phyloP scores from a whole-genome alignment of 2,797 vertebrate species.

The Coendou prehensilis region DNA sequence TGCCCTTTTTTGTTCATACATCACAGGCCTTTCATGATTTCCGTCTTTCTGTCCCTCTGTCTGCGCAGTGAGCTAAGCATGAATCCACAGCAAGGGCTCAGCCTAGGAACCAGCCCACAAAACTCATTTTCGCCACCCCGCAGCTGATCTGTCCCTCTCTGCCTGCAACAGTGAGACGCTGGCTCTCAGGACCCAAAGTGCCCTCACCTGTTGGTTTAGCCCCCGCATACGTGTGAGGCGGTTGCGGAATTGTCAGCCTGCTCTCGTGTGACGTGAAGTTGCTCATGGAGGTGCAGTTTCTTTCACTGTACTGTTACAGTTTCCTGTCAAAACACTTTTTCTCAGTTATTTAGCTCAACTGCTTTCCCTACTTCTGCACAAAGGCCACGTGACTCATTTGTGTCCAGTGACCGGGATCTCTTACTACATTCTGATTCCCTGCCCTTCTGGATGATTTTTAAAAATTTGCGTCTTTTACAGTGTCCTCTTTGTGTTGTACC shows the following conservation, averaged over 20 bases:
- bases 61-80: background rate
- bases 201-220: background rate
- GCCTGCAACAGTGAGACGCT: background rate
- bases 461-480: background rate
- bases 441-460: background rate
- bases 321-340: background rate
- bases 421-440: background rate
- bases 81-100: background rate
- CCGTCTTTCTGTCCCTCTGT: background rate
- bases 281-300: background rate
- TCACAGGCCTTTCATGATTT: background rate
- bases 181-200: fast-evolving
- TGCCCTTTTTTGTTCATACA: fast-evolving
- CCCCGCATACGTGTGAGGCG: background rate
- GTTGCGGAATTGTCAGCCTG: background rate
- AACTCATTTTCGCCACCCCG: fast-evolving
- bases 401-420: too few relatives aligned
- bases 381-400: background rate
- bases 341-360: background rate
- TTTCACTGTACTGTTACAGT: background rate
- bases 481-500: fast-evolving
- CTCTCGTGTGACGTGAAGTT: background rate
- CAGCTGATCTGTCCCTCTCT: too few relatives aligned
- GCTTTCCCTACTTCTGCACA: background rate
- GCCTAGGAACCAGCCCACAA: too few relatives aligned